These are phyloP conservation scores for Perdita meconis DNA, from an alignment of 2,888 invertebrate species.

Conservation along the genomic window DNA sequence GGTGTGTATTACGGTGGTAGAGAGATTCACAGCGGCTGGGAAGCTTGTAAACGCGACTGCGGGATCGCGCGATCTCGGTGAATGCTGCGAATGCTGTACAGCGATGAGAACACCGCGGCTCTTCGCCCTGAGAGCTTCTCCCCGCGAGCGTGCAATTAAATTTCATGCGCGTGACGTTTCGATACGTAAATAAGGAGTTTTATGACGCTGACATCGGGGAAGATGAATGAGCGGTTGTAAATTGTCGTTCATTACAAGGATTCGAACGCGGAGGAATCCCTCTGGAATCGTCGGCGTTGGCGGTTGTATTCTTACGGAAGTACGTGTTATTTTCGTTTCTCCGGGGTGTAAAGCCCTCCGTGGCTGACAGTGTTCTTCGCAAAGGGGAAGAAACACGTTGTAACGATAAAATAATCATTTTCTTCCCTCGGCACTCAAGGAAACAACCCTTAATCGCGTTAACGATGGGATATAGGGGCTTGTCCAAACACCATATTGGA, in stretches of 20 bases:
- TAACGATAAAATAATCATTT: conserved; percentile 13
- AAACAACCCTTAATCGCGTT: conserved; percentile 70
- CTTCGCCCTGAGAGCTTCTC: background rate
- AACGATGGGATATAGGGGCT: conserved; percentile 53
- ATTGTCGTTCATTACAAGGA: conserved; percentile 16
- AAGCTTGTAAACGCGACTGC: conserved; percentile 22
- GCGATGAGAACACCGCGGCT: conserved; percentile 12
- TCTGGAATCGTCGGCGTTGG: background rate
- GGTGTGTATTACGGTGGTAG: conserved; percentile 22
- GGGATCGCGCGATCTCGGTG: conserved; percentile 33
- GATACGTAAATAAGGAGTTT: conserved; percentile 30
- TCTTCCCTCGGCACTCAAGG: conserved; percentile 28
- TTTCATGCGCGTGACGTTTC: conserved; percentile 26
- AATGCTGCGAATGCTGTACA: conserved; percentile 28
- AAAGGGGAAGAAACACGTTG: background rate
- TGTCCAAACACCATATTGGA: conserved; percentile 66
- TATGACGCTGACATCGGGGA: background rate
- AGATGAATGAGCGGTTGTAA: conserved; percentile 13
- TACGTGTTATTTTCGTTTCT: no score
- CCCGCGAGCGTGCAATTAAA: conserved; percentile 24
- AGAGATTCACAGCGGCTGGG: conserved; percentile 24
- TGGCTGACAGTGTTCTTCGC: background rate
- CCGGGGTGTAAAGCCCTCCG: no score
- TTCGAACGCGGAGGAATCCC: background rate
- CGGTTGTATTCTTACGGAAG: conserved; percentile 6